phyloP scores from a whole-genome alignment of 2,113 vertebrate species.

The Oxyura jamaicensis region DNA sequence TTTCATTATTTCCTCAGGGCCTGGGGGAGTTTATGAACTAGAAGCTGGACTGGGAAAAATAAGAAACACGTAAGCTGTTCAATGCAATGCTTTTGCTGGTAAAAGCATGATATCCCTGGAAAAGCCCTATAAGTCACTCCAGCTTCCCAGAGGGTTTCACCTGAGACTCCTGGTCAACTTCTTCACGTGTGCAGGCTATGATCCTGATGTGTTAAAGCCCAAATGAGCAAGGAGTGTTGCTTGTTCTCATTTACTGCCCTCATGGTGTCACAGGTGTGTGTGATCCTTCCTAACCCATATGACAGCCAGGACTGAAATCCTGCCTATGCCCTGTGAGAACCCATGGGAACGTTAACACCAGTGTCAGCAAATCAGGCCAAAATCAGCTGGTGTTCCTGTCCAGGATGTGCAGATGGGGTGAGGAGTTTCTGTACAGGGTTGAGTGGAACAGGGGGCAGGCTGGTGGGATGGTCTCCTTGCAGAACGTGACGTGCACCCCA shows the following conservation, averaged over 20 bases:
- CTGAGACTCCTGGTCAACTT: not conserved
- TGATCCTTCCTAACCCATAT: not conserved
- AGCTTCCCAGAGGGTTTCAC: not conserved
- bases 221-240: not conserved
- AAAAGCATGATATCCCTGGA: not conserved
- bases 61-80: not conserved
- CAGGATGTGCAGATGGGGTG: not conserved
- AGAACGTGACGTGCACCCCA: not conserved
- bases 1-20: slow-evolving; percentile 19
- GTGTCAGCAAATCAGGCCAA: not conserved
- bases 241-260: not conserved
- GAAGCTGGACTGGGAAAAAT: slow-evolving; percentile 1
- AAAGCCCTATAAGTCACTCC: not conserved
- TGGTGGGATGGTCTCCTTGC: not conserved
- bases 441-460: not conserved
- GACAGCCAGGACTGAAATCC: not conserved
- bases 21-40: not conserved
- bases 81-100: not conserved
- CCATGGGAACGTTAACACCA: not conserved
- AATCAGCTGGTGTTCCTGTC: not conserved
- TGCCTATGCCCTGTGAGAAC: not conserved
- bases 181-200: not conserved
- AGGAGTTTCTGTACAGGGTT: not conserved
- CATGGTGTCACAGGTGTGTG: not conserved
- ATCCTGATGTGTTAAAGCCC: not conserved